phyloP scores from a whole-genome alignment of 2,888 invertebrate species.

The Chrysotoxum bicinctum region DNA sequence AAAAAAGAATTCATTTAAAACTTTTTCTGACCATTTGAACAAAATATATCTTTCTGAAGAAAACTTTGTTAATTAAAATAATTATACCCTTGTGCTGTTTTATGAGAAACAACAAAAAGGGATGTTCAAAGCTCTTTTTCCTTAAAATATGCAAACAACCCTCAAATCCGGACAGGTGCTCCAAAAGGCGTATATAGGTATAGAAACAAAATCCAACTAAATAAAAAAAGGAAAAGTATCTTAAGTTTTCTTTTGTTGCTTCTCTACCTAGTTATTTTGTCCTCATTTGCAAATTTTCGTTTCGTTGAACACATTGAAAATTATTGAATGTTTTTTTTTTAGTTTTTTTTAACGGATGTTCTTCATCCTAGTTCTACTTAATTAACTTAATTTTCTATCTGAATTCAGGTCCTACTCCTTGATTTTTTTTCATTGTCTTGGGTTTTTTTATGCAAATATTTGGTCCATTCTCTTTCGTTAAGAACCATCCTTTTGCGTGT shows the following conservation, averaged over 20 bases:
- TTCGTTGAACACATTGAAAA: constrained; percentile 7
- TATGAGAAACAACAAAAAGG: background rate
- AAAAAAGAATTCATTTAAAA: background rate
- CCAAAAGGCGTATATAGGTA: background rate
- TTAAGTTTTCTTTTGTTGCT: background rate
- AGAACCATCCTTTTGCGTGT: background rate
- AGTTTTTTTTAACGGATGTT: background rate
- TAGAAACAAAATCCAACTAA: background rate
- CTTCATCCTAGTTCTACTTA: background rate
- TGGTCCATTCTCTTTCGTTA: background rate
- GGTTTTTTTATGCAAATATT: constrained; percentile 20
- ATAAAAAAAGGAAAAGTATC: background rate
- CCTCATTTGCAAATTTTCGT: background rate
- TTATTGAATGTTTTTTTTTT: constrained; percentile 7
- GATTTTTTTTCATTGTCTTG: constrained; percentile 4
- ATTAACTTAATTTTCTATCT: constrained; percentile 12
- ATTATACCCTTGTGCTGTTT: constrained; percentile 10
- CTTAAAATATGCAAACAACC: constrained; percentile 21
- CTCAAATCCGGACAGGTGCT: constrained; percentile 15
- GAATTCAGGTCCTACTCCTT: background rate
- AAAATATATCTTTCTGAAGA: background rate
- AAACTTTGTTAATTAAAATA: constrained; percentile 35
- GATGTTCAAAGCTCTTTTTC: background rate
- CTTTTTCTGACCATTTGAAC: constrained; percentile 1
- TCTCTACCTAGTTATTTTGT: background rate